Conservation (phyloP, 2,113 vertebrate genomes). For the Clarias macrocephalus region DNA sequence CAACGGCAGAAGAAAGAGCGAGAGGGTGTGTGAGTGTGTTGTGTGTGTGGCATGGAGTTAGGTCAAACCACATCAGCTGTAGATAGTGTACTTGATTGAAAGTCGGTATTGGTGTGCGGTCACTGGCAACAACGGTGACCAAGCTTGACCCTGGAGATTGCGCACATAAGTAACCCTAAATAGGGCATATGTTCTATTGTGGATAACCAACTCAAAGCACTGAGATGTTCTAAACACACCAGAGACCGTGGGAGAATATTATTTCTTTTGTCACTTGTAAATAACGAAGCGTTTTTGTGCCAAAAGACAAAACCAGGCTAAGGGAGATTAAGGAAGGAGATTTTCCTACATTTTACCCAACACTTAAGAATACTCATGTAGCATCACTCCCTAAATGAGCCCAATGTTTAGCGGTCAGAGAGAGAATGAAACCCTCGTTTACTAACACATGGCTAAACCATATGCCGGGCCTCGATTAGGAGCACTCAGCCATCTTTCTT, state of each 20-base stretch:
- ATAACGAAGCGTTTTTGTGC: background rate
- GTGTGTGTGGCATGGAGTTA: conserved; percentile 38
- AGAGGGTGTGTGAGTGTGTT: conserved; percentile 38
- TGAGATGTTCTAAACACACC: conserved; percentile 24
- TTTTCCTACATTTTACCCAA: conserved; percentile 45
- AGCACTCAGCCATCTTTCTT: conserved; percentile 63
- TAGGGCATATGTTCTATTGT: background rate
- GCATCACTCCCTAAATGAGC: conserved; percentile 65
- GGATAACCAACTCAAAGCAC: conserved; percentile 19
- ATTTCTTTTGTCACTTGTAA: conserved; percentile 6
- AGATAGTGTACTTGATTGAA: conserved; percentile 39
- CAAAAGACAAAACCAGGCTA: background rate
- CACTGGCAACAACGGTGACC: conserved; percentile 32
- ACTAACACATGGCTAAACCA: conserved; percentile 73
- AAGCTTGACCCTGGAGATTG: conserved; percentile 33
- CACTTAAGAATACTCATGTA: conserved; percentile 60
- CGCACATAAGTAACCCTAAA: conserved; percentile 26
- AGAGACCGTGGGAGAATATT: conserved; percentile 8
- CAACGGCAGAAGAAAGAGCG: conserved; percentile 16
- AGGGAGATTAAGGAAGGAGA: conserved; percentile 11
- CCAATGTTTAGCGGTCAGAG: conserved; percentile 72
- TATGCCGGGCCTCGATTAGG: conserved; percentile 66
- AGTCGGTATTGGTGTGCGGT: conserved; percentile 16
- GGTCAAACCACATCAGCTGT: conserved; percentile 44
- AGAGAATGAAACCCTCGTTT: conserved; percentile 75